Evolutionary conservation across 2,113 vertebrate species (phyloP).

Genomic region (Osmerus mordax): DNA sequence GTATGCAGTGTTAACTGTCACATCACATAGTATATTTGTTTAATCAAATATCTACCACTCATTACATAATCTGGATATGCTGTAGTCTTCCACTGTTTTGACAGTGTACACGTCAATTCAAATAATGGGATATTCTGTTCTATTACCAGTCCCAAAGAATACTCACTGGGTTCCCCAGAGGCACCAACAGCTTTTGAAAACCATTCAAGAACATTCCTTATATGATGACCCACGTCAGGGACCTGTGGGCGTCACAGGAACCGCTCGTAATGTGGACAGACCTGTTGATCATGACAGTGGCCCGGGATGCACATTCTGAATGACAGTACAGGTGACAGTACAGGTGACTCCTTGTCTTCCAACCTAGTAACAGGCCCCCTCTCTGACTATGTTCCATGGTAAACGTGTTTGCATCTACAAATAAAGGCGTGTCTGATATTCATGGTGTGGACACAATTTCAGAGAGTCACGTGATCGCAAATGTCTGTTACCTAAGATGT

Average conservation of each 20-base stretch:
- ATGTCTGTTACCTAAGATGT: neutral
- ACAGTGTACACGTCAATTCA: conserved; percentile 27
- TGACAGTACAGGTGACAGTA: neutral
- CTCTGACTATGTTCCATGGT: too few species aligned
- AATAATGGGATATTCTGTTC: conserved; percentile 35
- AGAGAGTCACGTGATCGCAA: neutral
- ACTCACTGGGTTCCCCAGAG: conserved; percentile 38
- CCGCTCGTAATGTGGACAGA: conserved; percentile 18
- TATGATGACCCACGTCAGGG: conserved; percentile 40
- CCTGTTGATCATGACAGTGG: conserved; percentile 1
- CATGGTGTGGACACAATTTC: neutral
- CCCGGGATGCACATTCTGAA: neutral
- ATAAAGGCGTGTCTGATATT: neutral
- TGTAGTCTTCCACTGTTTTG: conserved; percentile 3
- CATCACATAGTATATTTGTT: too few species aligned
- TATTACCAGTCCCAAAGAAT: conserved; percentile 43
- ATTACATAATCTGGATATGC: neutral
- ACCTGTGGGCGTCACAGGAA: conserved; percentile 30
- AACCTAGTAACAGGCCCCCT: neutral
- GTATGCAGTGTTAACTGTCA: too few species aligned
- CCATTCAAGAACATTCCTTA: conserved; percentile 27
- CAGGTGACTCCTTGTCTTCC: neutral
- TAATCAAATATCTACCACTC: neutral
- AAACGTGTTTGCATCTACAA: neutral
- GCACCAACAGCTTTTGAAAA: conserved; percentile 38